Conservation (phyloP, 1,140 invertebrate species). For the Drosophila miranda region DNA sequence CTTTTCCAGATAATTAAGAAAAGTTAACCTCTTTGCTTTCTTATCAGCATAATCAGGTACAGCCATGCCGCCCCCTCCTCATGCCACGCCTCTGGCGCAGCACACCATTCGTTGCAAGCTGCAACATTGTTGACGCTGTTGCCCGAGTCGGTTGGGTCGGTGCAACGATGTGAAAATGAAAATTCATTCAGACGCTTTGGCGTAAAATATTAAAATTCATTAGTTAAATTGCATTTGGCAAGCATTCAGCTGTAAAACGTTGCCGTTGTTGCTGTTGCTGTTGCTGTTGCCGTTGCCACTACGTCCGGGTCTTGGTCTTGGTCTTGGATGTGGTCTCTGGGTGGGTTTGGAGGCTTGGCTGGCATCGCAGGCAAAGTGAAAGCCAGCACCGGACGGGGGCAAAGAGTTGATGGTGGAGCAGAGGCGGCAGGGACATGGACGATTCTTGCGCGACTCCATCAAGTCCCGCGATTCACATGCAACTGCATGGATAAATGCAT, state of each 20-base stretch:
- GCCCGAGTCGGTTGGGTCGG: conserved; percentile 37
- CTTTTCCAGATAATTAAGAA: conserved; percentile 80
- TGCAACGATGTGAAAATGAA: conserved; percentile 82
- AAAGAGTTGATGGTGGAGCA: conserved; percentile 8
- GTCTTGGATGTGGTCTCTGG: conserved; percentile 25
- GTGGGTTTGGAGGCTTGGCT: conserved; percentile 49
- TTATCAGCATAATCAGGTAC: conserved; percentile 76
- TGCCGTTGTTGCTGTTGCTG: conserved; percentile 33
- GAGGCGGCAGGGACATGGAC: neutral
- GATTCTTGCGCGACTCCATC: conserved; percentile 36
- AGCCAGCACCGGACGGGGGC: conserved; percentile 28
- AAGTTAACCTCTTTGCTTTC: conserved; percentile 77
- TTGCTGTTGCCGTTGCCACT: conserved; percentile 21
- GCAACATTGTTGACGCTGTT: conserved; percentile 57
- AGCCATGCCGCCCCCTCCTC: conserved; percentile 22
- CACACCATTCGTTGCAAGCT: conserved; percentile 26
- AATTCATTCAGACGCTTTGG: conserved; percentile 78
- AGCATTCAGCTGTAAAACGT: conserved; percentile 77
- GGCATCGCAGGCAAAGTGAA: conserved; percentile 34
- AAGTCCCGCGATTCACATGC: conserved; percentile 25
- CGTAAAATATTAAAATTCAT: conserved; percentile 82
- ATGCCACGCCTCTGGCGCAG: conserved; percentile 1
- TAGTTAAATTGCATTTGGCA: conserved; percentile 81
- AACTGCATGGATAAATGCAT: conserved; percentile 24
- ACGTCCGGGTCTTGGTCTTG: conserved; percentile 47